Evolutionary conservation across 2,888 invertebrate genomes (phyloP).

Genomic region (Encarsia formosa): DNA sequence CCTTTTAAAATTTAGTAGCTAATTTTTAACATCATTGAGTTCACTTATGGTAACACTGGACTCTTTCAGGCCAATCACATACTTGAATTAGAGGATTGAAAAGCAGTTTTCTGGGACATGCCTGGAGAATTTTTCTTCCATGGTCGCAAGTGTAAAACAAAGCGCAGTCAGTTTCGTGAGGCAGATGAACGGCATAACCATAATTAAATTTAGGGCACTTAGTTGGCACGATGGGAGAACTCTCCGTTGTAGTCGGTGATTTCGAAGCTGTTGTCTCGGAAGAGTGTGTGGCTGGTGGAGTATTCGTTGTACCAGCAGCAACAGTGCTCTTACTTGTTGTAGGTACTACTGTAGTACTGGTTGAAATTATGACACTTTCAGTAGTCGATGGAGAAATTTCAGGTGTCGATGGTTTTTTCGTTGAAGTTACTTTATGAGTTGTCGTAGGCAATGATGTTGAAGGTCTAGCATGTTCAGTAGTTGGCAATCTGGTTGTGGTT

Average conservation of each 20-base stretch:
- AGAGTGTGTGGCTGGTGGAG: not conserved
- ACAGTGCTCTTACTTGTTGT: not conserved
- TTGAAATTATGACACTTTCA: not conserved
- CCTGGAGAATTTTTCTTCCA: slow-evolving; percentile 20
- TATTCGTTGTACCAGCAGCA: not conserved
- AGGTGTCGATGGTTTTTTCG: not conserved
- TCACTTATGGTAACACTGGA: slow-evolving; percentile 8
- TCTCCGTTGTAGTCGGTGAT: not conserved
- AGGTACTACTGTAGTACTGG: too few species aligned
- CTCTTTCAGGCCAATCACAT: slow-evolving; percentile 28
- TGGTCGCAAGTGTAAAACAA: slow-evolving; percentile 27
- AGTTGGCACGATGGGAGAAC: not conserved
- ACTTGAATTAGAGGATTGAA: slow-evolving; percentile 20
- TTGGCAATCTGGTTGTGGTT: not conserved
- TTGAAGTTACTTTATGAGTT: not conserved
- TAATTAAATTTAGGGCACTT: not conserved
- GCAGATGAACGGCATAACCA: slow-evolving; percentile 21
- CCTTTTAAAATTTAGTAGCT: too few species aligned
- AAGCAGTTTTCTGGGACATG: slow-evolving; percentile 25
- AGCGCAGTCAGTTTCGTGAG: slow-evolving; percentile 26
- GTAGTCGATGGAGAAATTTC: not conserved
- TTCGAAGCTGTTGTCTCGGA: not conserved
- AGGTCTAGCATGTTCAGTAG: not conserved
- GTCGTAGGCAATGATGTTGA: not conserved
- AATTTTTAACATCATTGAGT: too few species aligned